Base-by-base conservation (phyloP, 1,140 invertebrate species). In the Drosophila yakuba region DNA sequence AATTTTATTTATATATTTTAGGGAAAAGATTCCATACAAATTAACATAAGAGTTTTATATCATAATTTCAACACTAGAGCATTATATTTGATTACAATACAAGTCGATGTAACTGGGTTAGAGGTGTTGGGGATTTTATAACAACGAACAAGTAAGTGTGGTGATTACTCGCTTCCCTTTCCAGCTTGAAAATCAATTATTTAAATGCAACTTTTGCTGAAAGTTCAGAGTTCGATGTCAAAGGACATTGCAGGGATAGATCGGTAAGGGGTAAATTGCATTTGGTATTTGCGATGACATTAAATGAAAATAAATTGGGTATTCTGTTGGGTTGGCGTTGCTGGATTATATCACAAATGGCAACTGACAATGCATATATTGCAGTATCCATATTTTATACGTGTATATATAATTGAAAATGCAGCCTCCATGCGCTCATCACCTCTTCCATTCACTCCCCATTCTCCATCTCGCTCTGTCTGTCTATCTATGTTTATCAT, bases 111-210 rank as follows among this genome's bases (percentile, higher is more conserved):
- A 48, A 28, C 1, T 23, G 12, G 25, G n/a, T 3, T 15, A 3
- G 6, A 2, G 25, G 25, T 25, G 25, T 25, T 25, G 25, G 8
- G 1, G 0, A 8, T 15, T 50, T 15, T 5, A 4, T n/a, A 15
- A 50, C 32, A n/a, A 32, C 6, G 3, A 59, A 48, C 11, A 50
- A 35, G 7, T 20, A 15, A 15, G 36, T 15, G 7, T 35, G 38
- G 25, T 8, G 23, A 11, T 52, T 20, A 7, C 11, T 1, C 14
- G 7, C 23, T 50, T n/a, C 36, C 36, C 68, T 57, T 57, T 11
- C 38, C 35, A 35, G 14, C 58, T 36, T 54, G 25, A 80, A 73
- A 80, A 85, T 85, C 67, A 85, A 80, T 84, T 84, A 84, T 84
- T 84, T 69, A 85, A 85, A 85, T 85, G 62, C 66, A 67, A 36